These are phyloP conservation scores for Parthenolecanium corni DNA, from an alignment of 2,888 invertebrate species.

Conservation along the genomic window DNA sequence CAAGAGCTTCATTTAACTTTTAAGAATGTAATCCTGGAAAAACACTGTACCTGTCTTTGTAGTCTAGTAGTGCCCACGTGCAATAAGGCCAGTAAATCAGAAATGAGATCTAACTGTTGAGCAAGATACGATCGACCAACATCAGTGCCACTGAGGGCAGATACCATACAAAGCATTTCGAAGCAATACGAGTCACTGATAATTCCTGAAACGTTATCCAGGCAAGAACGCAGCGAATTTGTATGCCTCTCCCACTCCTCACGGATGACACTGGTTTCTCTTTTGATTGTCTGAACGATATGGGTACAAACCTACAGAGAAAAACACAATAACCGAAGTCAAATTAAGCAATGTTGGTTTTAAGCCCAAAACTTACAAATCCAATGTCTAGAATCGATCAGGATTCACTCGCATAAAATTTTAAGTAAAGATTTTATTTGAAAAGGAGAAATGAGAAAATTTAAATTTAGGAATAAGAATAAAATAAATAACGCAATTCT, in stretches of 20 bases:
- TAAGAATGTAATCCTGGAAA: too few species aligned
- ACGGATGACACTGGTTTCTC: conserved; percentile 71
- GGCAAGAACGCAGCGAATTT: conserved; percentile 8
- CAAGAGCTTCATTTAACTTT: too few species aligned
- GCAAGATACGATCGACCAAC: conserved; percentile 83
- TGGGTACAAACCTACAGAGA: conserved; percentile 64
- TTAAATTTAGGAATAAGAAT: too few species aligned
- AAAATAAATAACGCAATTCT: too few species aligned
- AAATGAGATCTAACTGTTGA: conserved; percentile 71
- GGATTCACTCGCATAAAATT: too few species aligned
- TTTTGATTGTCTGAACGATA: conserved; percentile 78
- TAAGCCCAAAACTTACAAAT: too few species aligned
- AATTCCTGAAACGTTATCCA: conserved; percentile 30
- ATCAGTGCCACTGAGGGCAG: conserved; percentile 83
- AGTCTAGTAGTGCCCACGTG: conserved; percentile 92
- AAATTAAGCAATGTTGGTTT: too few species aligned
- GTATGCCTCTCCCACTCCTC: conserved; percentile 75
- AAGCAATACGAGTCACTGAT: conserved; percentile 85
- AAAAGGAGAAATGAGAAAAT: too few species aligned
- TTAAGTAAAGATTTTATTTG: too few species aligned
- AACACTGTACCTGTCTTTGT: conserved; percentile 80
- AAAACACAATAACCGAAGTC: too few species aligned
- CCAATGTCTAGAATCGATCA: too few species aligned
- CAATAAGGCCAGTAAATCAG: conserved; percentile 71
- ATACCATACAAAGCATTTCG: conserved; percentile 89